Percentiles rank a stretch among this genome's conserved stretches.
Evolutionary conservation across 2,113 vertebrate species (phyloP).

Genomic region (Pedionomus torquatus): DNA sequence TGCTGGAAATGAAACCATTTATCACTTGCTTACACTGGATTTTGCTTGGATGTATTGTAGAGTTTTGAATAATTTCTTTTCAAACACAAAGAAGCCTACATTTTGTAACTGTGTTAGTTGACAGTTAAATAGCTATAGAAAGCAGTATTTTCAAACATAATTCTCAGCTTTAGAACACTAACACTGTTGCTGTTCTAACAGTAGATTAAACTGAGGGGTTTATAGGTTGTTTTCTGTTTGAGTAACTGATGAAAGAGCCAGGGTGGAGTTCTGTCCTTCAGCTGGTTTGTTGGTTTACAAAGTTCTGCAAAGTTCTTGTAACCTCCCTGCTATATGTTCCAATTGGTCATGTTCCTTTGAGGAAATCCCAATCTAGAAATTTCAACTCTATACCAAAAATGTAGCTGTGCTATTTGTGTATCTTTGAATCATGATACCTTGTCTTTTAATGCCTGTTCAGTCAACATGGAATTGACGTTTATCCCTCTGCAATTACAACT

Average conservation of each 20-base stretch:
- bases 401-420: background rate
- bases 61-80: background rate
- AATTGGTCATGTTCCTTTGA: background rate
- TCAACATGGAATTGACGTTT: background rate
- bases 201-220: background rate
- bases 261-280: background rate
- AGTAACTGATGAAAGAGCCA: background rate
- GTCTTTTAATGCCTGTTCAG: background rate
- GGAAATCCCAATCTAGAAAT: background rate
- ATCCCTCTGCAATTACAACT: background rate
- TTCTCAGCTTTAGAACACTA: background rate
- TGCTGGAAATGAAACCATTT: background rate
- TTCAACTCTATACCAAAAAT: background rate
- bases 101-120: background rate
- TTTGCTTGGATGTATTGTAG: background rate
- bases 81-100: background rate
- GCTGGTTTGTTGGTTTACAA: background rate
- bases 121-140: background rate
- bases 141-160: background rate
- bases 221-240: background rate
- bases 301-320: background rate
- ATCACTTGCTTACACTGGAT: background rate
- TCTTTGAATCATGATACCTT: background rate
- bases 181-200: background rate
- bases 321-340: background rate